Base-by-base conservation (phyloP, 1,140 invertebrate genomes). In the Antheraea mylitta region DNA sequence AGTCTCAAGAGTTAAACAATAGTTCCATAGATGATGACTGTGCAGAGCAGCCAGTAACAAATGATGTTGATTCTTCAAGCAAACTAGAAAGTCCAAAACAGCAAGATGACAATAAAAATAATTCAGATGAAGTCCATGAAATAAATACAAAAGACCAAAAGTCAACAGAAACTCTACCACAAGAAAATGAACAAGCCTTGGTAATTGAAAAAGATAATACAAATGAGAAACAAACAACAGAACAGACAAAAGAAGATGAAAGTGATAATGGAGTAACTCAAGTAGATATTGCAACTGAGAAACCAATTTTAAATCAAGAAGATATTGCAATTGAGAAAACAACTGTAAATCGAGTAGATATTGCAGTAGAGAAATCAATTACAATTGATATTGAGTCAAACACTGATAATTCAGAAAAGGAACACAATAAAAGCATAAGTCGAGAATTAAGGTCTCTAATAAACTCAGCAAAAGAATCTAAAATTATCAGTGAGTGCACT, bases 401-500 rank as follows among this genome's bases (percentile, higher is more conserved):
- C 71, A 42, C 77, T 73, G 86, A 89, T 66, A n/a, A 68, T 18
- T 78, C 80, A 66, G 89, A 91, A 69, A 90, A 87, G 72, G 84
- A 86, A 30, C 85, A 87, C 37, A 90, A 82, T 72, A 90, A 86
- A 69, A 88, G 83, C 68, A 90, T 89, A 64, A 92, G 89, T 71
- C 81, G 92, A 71, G 92, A 93, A 70, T 76, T 93, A 7, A 92
- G 89, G 58, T 92, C 90, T 30, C 79, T 92, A 7, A 91, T 92
- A 45, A 90, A 91, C 10, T 92, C 90, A 72, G 90, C 92, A 18
- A 92, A 92, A 78, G 92, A 93, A 73, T 93, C 92, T 18, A 92
- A 93, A 66, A 93, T 93, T 65, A 93, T 93, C 30, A 92, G 84
- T 81, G 92, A 92, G 81, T 93, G 88, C 72, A 93, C 84, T 13